Evolutionary conservation across 2,888 invertebrate species (phyloP).

Genomic region (Helicoverpa assulta): DNA sequence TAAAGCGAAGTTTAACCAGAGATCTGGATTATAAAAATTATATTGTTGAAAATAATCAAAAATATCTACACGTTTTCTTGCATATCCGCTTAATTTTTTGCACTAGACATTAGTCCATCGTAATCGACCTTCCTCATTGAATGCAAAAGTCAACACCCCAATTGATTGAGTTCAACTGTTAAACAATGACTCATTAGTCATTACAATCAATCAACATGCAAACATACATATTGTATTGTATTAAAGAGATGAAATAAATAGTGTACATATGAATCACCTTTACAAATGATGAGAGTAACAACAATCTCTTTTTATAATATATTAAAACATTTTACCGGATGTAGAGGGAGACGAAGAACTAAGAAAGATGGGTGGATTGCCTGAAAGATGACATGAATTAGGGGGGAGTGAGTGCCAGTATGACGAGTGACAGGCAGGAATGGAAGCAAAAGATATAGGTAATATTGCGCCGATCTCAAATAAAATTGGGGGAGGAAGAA

Average conservation of each 20-base stretch:
- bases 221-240: constrained; percentile 7
- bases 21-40: too few relatives aligned
- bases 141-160: constrained; percentile 24
- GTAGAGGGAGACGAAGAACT: too few relatives aligned
- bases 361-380: too few relatives aligned
- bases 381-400: too few relatives aligned
- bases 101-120: neutral
- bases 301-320: constrained; percentile 11
- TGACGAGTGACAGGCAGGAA: too few relatives aligned
- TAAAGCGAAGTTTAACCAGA: too few relatives aligned
- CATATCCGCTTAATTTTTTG: neutral
- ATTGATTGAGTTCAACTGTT: constrained; percentile 27
- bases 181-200: constrained; percentile 41
- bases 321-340: too few relatives aligned
- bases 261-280: constrained; percentile 4
- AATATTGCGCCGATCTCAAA: too few relatives aligned
- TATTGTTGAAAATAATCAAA: too few relatives aligned
- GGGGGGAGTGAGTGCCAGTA: too few relatives aligned
- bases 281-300: constrained; percentile 11
- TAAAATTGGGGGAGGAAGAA: too few relatives aligned
- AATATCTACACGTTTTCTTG: neutral
- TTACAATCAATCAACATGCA: constrained; percentile 31
- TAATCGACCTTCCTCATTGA: constrained; percentile 2
- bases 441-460: too few relatives aligned
- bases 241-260: constrained; percentile 26